Base-by-base conservation (phyloP, 37 sponge, comb jelly and placozoan genomes). In the Axinella damicornis region DNA sequence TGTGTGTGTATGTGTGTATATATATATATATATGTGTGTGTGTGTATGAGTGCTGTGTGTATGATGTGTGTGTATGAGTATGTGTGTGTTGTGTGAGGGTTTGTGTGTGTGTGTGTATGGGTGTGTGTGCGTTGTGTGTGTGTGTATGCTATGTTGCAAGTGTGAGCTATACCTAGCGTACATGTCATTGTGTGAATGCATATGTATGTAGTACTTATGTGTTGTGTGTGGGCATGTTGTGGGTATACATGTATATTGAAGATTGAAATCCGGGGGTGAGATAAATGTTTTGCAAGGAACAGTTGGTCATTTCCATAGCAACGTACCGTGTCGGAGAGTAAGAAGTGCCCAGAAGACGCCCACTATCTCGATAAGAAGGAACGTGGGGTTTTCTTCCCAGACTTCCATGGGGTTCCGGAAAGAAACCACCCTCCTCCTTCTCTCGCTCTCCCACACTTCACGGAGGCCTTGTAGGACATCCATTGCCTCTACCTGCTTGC, bases 381-480 rank as follows among this genome's bases (percentile, higher is more conserved):
- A 64, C 0, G 85, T 40, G 0, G 85, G 85, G 28, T 85, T 76
- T 38, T 85, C 85, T 37, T 19, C 38, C 85, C 77, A 85, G 34
- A 85, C 78, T 28, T 85, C 85, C 36, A 65, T 19, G 11, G 85
- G 85, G 27, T 21, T 37, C 24, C 85, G 37, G 53, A 76, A 74
- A 6, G 36, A 54, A 2, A 85, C 68, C 1, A 77, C n/a, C 57
- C 41, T 30, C 32, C 24, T 61, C 20, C 85, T 65, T 53, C 25
- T 28, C 5, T 38, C 54, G 55, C 80, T 80, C 54, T n/a, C 67
- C 80, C 80, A 80, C 24, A 17, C 25, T 65, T 21, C 14, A 14
- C 20, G 17, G 14, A 65, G 25, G 57, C 15, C 57, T 19, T 15
- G 17, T 56, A 56, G 57, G 57, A n/a, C n/a, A n/a, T n/a, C n/a